phyloP scores from a whole-genome alignment of 92 coral and sea anemone species.

The Epizoanthus scotinus region DNA sequence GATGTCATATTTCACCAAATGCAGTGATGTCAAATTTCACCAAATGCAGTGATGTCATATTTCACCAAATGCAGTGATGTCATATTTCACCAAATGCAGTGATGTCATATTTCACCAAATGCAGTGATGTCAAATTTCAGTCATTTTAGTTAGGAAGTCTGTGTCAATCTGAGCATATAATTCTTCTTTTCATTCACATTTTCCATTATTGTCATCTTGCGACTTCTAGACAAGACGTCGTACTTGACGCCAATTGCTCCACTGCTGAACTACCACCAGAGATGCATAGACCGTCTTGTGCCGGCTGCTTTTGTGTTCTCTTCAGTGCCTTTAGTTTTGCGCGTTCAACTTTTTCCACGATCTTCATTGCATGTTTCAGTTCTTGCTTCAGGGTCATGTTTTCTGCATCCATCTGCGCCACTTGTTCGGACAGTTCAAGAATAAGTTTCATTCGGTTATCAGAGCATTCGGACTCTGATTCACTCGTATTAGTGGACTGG shows the following conservation, averaged over 20 bases:
- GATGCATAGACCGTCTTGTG: not conserved
- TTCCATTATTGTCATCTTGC: not conserved
- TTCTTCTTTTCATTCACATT: not conserved
- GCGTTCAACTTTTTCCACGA: slow-evolving; percentile 64
- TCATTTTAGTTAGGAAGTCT: too few relatives aligned
- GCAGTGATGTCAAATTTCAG: too few relatives aligned
- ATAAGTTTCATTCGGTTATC: slow-evolving; percentile 68
- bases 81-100: too few relatives aligned
- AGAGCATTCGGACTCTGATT: slow-evolving; percentile 32
- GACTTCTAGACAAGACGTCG: slow-evolving; percentile 8
- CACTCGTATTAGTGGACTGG: slow-evolving; percentile 10
- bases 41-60: too few relatives aligned
- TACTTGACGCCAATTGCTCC: not conserved
- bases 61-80: too few relatives aligned
- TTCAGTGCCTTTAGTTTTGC: slow-evolving; percentile 47
- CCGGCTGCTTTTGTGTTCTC: slow-evolving; percentile 9
- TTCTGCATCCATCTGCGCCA: slow-evolving; percentile 66
- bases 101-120: too few relatives aligned
- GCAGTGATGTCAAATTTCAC: too few relatives aligned
- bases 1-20: too few relatives aligned
- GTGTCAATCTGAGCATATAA: too few relatives aligned
- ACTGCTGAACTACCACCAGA: slow-evolving; percentile 4
- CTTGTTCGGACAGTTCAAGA: slow-evolving; percentile 79
- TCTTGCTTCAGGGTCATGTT: slow-evolving; percentile 62
- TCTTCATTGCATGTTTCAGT: slow-evolving; percentile 56